Evolutionary conservation across 1,140 invertebrate genomes (phyloP).

Genomic region (Meloidogyne hapla): DNA sequence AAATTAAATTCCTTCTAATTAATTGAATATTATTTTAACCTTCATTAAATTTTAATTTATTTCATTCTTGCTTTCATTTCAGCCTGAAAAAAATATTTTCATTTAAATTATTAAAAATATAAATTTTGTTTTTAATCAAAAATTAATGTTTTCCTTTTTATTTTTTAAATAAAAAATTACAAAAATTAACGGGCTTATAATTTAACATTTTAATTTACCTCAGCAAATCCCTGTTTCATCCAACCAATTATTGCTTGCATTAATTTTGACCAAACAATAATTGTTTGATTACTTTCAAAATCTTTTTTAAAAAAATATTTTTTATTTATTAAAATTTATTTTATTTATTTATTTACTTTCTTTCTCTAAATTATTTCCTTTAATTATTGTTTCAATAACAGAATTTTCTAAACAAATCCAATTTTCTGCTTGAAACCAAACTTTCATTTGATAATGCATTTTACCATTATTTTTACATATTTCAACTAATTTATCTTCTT

Average conservation of each 20-base stretch:
- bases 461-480: slow-evolving; percentile 3
- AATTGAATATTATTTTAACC: not conserved
- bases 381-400: not conserved
- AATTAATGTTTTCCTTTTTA: too few relatives aligned
- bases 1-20: too few relatives aligned
- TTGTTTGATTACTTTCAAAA: too few relatives aligned
- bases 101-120: not conserved
- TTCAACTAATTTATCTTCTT: not conserved
- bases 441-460: slow-evolving; percentile 3
- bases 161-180: too few relatives aligned
- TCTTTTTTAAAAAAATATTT: too few relatives aligned
- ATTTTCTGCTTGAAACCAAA: not conserved
- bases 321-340: too few relatives aligned
- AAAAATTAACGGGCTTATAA: too few relatives aligned
- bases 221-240: slow-evolving; percentile 1
- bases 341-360: not conserved
- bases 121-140: too few relatives aligned
- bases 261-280: not conserved
- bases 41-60: not conserved
- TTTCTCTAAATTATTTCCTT: not conserved
- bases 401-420: not conserved
- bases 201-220: not conserved
- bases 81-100: not conserved
- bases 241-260: slow-evolving; percentile 1
- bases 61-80: not conserved